A percentile compares a stretch with the other conserved stretches of the same genome.
These are phyloP conservation scores for Leucoraja ocellata DNA, from an alignment of 2,797 vertebrate genomes.

Conservation along the genomic window DNA sequence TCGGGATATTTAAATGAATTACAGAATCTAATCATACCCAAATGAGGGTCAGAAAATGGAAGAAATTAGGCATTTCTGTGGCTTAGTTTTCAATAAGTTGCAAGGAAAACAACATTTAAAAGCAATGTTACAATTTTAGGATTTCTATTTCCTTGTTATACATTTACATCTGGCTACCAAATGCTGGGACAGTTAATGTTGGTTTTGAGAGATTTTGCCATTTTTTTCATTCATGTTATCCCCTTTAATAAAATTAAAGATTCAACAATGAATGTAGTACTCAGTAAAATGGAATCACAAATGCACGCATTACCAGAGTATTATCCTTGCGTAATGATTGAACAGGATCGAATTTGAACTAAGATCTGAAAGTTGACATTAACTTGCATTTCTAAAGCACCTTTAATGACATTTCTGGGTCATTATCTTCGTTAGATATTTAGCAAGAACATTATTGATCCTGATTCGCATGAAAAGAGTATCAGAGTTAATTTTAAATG, in stretches of 20 bases:
- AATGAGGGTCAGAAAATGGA: not conserved
- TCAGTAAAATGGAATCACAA: not conserved
- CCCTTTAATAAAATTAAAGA: slow-evolving; percentile 40
- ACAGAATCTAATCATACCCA: not conserved
- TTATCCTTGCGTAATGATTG: not conserved
- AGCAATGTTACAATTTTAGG: not conserved
- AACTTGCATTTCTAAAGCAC: not conserved
- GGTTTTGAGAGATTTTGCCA: slow-evolving; percentile 41
- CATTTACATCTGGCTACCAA: not conserved
- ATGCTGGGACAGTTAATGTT: not conserved
- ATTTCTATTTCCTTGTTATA: not conserved
- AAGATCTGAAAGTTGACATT: not conserved
- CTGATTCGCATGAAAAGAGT: not conserved
- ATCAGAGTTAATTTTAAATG: not conserved
- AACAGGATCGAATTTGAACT: not conserved
- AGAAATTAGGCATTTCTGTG: not conserved
- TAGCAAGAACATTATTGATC: not conserved
- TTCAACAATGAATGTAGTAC: not conserved
- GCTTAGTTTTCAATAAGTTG: not conserved
- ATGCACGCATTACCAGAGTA: not conserved
- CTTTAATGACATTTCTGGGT: not conserved
- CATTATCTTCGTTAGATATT: not conserved
- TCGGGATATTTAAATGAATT: not conserved
- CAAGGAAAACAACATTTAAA: not conserved
- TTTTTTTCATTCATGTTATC: slow-evolving; percentile 43